These are phyloP conservation scores for Caenorhabditis sp. DNA, from an alignment of 2,888 invertebrate genomes.

Conservation along the genomic window DNA sequence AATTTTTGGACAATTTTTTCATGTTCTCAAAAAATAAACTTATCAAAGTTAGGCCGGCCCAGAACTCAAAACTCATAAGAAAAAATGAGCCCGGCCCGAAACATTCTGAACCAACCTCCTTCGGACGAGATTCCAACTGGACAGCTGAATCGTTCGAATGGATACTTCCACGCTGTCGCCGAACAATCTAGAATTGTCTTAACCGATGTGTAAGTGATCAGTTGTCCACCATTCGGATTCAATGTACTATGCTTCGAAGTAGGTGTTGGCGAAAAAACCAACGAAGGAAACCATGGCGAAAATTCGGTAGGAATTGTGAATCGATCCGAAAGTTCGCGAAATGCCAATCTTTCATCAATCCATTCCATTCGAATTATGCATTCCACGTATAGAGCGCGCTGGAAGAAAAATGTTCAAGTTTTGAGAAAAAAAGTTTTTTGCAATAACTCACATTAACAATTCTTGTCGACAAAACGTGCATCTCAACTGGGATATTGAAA, in stretches of 20 bases:
- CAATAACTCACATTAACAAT: conserved; percentile 34
- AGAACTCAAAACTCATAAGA: too few relatives aligned
- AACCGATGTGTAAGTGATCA: conserved; percentile 26
- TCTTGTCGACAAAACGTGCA: conserved; percentile 37
- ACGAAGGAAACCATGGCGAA: conserved; percentile 42
- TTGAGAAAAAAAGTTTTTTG: not conserved
- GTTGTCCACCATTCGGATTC: conserved; percentile 22
- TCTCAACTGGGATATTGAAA: conserved; percentile 48
- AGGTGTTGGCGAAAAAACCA: conserved; percentile 23
- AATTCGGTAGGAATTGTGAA: conserved; percentile 53
- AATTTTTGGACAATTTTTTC: too few relatives aligned
- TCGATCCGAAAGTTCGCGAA: conserved; percentile 63
- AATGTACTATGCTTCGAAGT: conserved; percentile 31
- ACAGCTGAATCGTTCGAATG: conserved; percentile 63
- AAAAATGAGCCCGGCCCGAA: not conserved
- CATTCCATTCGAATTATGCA: conserved; percentile 52
- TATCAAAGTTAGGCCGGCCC: too few relatives aligned
- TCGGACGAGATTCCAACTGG: conserved; percentile 21
- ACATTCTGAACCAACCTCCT: conserved; percentile 18
- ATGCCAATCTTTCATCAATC: conserved; percentile 63
- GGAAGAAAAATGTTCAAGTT: conserved; percentile 1
- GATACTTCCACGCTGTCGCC: conserved; percentile 62
- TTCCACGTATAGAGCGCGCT: conserved; percentile 55
- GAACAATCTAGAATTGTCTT: conserved; percentile 44
- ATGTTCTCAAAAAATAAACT: too few relatives aligned